phyloP scores from a whole-genome alignment of 1,140 invertebrate species.

The Leptinotarsa undecemlineata region DNA sequence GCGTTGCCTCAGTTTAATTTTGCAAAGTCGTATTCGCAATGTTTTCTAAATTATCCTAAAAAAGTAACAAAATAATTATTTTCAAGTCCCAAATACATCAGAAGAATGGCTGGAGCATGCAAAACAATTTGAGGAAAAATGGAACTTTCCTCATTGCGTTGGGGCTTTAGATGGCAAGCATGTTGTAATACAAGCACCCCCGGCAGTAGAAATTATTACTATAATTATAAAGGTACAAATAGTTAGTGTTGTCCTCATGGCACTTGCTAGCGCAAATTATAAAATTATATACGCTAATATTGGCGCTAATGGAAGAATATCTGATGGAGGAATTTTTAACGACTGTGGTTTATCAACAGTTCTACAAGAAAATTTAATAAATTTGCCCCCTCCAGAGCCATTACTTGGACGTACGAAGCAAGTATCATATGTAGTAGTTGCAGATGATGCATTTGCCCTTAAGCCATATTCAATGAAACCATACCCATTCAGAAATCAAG shows the following conservation, averaged over 20 bases:
- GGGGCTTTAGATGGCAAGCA: conserved; percentile 50
- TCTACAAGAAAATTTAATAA: no score
- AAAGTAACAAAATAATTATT: conserved; percentile 11
- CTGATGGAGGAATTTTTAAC: no score
- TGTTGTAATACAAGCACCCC: conserved; percentile 42
- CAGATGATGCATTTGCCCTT: no score
- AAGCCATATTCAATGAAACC: no score
- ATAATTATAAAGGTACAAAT: conserved; percentile 55
- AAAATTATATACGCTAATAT: no score
- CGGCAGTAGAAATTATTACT: conserved; percentile 48
- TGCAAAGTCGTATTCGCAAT: conserved; percentile 13
- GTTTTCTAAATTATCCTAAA: conserved; percentile 22
- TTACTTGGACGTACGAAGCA: no score
- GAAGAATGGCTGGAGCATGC: conserved; percentile 21
- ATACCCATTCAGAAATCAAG: no score
- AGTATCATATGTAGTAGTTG: no score
- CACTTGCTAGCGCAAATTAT: no score
- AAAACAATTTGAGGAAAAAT: conserved; percentile 33
- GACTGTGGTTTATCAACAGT: no score
- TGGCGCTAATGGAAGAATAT: no score
- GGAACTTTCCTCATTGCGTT: conserved; percentile 53
- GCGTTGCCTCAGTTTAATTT: conserved; percentile 1
- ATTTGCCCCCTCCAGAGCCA: no score
- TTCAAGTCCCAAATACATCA: background rate
- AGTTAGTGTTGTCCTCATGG: conserved; percentile 48